Evolutionary conservation across 2,888 invertebrate genomes (phyloP).

Genomic region (Drosophila infuscata): DNA sequence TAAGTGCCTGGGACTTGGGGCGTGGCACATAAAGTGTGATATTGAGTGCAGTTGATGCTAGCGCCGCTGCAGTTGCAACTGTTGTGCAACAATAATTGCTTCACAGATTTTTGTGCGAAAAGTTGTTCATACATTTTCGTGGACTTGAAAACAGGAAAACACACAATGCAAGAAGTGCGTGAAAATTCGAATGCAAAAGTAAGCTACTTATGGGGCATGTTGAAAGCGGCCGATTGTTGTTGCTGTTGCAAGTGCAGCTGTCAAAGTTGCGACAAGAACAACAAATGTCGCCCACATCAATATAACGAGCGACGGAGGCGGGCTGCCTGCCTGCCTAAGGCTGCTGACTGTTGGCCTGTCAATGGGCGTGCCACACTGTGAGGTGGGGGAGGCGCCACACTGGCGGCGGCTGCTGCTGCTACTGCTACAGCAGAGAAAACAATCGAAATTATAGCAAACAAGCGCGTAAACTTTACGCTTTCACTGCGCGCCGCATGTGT

Average conservation of each 20-base stretch:
- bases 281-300: slow-evolving; percentile 63
- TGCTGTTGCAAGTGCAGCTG: slow-evolving; percentile 45
- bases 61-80: slow-evolving; percentile 12
- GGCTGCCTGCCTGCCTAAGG: background rate
- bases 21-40: slow-evolving; percentile 30
- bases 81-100: slow-evolving; percentile 60
- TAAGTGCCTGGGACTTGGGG: slow-evolving; percentile 23
- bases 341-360: slow-evolving; percentile 26
- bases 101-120: slow-evolving; percentile 54
- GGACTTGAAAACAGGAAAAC: slow-evolving; percentile 63
- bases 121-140: slow-evolving; percentile 75
- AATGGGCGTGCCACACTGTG: slow-evolving; percentile 41
- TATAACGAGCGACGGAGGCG: slow-evolving; percentile 42
- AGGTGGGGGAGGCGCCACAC: slow-evolving; percentile 6
- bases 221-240: slow-evolving; percentile 33
- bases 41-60: slow-evolving; percentile 20
- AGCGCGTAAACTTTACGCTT: slow-evolving; percentile 79
- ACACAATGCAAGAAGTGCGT: slow-evolving; percentile 32
- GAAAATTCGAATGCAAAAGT: slow-evolving; percentile 65
- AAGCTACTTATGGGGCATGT: slow-evolving; percentile 68
- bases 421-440: slow-evolving; percentile 64
- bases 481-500: slow-evolving; percentile 38
- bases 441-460: slow-evolving; percentile 81
- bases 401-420: slow-evolving; percentile 25
- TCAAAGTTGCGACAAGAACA: slow-evolving; percentile 51